These are phyloP conservation scores for Colossoma macropomum DNA, from an alignment of 2,113 vertebrate genomes.

Conservation along the genomic window DNA sequence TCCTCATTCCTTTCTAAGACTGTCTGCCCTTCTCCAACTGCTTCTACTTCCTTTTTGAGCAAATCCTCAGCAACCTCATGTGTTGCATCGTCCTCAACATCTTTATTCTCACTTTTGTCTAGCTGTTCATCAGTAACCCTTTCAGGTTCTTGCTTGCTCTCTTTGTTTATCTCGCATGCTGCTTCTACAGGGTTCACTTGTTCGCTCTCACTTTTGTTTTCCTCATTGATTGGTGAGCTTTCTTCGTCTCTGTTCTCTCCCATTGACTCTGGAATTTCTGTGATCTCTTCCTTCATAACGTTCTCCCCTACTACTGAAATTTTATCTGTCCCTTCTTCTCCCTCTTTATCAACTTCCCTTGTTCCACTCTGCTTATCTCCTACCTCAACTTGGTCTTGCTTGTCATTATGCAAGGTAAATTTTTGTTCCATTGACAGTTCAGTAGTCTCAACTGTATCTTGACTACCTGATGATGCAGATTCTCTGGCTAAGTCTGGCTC, in stretches of 20 bases:
- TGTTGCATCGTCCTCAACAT: background rate
- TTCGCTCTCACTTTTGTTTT: too few relatives aligned
- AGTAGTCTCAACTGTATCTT: slow-evolving; percentile 9
- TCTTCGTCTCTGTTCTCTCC: background rate
- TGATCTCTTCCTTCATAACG: background rate
- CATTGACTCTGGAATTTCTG: background rate
- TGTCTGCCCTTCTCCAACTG: background rate
- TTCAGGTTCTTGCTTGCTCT: background rate
- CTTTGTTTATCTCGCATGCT: background rate
- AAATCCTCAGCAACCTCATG: background rate
- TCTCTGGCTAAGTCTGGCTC: background rate
- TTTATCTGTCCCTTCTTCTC: background rate
- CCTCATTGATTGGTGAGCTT: background rate
- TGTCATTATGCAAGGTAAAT: background rate
- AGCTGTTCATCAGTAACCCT: background rate
- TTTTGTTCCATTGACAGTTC: background rate
- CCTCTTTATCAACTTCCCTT: background rate
- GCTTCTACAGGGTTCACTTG: background rate
- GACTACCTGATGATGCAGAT: background rate
- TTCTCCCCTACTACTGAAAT: background rate
- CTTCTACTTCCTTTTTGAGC: background rate
- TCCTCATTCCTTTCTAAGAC: background rate
- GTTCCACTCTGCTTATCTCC: background rate
- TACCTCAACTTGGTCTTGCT: background rate
- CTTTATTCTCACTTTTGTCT: background rate